Evolutionary conservation across 2,113 vertebrate genomes (phyloP).

Genomic region (Bubo bubo): DNA sequence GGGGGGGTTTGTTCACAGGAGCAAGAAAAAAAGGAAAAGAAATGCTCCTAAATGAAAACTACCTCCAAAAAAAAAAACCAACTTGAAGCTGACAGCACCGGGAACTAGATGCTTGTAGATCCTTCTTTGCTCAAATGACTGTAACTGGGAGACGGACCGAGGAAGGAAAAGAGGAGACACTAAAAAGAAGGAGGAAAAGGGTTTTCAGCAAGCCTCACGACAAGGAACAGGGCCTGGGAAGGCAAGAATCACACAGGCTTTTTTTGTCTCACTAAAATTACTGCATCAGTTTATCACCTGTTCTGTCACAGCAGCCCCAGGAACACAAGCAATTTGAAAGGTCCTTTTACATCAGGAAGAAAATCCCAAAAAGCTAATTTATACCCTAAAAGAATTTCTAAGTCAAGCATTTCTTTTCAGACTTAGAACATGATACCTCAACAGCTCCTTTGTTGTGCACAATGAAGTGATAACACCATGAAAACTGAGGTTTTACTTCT

Average conservation of each 20-base stretch:
- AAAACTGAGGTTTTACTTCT: not conserved
- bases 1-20: not conserved
- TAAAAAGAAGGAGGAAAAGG: not conserved
- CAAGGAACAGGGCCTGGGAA: not conserved
- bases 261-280: not conserved
- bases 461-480: fast-evolving
- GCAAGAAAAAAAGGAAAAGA: not conserved
- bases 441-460: not conserved
- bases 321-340: not conserved
- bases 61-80: not conserved
- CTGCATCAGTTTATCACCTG: not conserved
- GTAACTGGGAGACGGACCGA: not conserved
- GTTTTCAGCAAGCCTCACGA: not conserved
- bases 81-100: not conserved
- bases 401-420: not conserved
- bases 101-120: no score
- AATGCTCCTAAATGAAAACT: not conserved
- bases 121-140: fast-evolving
- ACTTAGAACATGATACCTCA: not conserved
- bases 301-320: not conserved
- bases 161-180: not conserved
- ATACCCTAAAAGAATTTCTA: no score
- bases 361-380: not conserved
- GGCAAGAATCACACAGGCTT: not conserved
- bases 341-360: not conserved